phyloP scores from a whole-genome alignment of 2,888 invertebrate species.

The Rhopalosiphum nymphaeae region DNA sequence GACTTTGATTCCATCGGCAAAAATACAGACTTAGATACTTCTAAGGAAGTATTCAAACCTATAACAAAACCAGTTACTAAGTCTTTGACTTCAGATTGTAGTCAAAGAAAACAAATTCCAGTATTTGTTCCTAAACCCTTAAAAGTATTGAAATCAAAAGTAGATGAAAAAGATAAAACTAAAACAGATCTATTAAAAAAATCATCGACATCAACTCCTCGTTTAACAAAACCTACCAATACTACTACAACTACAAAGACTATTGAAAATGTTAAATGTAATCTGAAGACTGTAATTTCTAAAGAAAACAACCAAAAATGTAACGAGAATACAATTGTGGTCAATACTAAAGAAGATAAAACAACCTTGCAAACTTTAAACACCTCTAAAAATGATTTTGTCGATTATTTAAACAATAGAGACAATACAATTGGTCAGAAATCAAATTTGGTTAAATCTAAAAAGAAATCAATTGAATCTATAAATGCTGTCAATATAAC shows the following conservation, averaged over 20 bases:
- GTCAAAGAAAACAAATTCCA: slow-evolving; percentile 50
- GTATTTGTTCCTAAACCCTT: slow-evolving; percentile 62
- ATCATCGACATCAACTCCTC: slow-evolving; percentile 32
- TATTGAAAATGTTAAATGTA: slow-evolving; percentile 23
- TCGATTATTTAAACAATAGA: neutral
- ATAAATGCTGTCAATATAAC: neutral
- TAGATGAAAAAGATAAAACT: slow-evolving; percentile 34
- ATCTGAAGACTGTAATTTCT: neutral
- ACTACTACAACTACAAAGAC: slow-evolving; percentile 4
- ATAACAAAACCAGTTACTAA: slow-evolving; percentile 54
- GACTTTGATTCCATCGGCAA: slow-evolving; percentile 33
- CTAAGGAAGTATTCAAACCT: slow-evolving; percentile 56
- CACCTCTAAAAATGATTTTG: neutral
- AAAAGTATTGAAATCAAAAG: slow-evolving; percentile 52
- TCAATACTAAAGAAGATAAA: slow-evolving; percentile 14
- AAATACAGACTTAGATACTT: slow-evolving; percentile 8
- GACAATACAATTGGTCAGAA: neutral
- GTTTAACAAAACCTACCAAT: slow-evolving; percentile 22
- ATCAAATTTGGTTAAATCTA: slow-evolving; percentile 36
- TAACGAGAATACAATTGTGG: neutral
- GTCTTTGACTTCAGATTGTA: slow-evolving; percentile 28
- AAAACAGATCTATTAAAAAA: slow-evolving; percentile 41
- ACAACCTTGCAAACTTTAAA: neutral
- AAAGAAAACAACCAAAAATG: slow-evolving; percentile 30
- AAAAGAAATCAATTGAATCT: slow-evolving; percentile 48